Percentiles rank a stretch among this genome's conserved stretches.
Conservation (phyloP, 2,888 invertebrate species). For the Eupithecia centaureata region DNA sequence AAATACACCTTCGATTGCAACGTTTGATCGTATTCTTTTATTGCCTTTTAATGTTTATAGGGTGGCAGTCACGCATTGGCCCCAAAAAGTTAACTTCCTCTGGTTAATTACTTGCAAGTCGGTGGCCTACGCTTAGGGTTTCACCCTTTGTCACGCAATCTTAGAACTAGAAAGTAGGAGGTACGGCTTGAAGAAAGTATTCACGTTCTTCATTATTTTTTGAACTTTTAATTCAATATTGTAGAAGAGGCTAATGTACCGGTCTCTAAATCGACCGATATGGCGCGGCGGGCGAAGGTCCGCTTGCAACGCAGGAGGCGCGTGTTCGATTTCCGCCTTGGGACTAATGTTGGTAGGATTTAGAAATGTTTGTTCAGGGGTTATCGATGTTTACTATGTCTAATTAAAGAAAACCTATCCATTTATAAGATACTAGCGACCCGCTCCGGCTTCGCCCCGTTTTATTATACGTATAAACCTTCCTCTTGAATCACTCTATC, state of each 20-base stretch:
- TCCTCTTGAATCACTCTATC: too few relatives aligned
- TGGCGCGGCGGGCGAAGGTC: too few relatives aligned
- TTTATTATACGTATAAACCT: too few relatives aligned
- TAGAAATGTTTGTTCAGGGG: too few relatives aligned
- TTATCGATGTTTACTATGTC: too few relatives aligned
- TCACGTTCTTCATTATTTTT: background rate
- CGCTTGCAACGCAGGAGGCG: too few relatives aligned
- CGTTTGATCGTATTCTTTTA: conserved; percentile 67
- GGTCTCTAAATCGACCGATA: too few relatives aligned
- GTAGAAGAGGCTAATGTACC: background rate
- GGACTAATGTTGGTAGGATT: too few relatives aligned
- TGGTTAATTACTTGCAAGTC: conserved; percentile 76
- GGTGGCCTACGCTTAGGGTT: conserved; percentile 59
- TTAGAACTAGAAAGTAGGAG: conserved; percentile 50
- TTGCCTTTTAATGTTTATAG: conserved; percentile 66
- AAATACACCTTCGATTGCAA: conserved; percentile 38
- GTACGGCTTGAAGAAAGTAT: background rate
- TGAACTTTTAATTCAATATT: background rate
- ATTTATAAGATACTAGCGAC: too few relatives aligned
- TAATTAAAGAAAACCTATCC: too few relatives aligned
- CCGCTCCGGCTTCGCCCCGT: too few relatives aligned
- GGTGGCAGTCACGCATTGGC: conserved; percentile 69
- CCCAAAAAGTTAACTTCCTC: conserved; percentile 74
- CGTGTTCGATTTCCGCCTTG: too few relatives aligned
- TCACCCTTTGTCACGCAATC: conserved; percentile 74